phyloP scores from a whole-genome alignment of 2,113 vertebrate genomes.

The Notechis scutatus region DNA sequence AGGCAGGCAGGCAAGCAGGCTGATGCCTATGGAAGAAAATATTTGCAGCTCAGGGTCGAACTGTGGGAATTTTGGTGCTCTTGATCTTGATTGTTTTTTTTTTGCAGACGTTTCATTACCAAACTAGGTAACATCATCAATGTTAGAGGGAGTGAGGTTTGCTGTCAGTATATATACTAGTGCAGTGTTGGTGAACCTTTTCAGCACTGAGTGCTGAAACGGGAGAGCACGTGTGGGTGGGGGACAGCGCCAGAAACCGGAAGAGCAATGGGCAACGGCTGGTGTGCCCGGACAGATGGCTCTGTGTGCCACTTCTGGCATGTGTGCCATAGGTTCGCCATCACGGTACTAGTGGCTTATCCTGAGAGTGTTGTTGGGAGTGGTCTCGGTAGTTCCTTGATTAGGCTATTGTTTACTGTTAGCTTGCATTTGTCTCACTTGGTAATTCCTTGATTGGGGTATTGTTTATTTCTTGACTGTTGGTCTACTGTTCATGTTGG shows the following conservation, averaged over 20 bases:
- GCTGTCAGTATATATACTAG: not conserved
- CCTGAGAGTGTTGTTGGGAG: not conserved
- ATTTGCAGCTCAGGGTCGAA: not conserved
- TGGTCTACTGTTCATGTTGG: not conserved
- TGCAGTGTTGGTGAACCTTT: not conserved
- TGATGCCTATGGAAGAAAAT: not conserved
- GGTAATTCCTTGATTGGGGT: not conserved
- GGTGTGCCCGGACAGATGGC: no score
- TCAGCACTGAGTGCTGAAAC: no score
- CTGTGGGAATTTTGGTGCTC: not conserved
- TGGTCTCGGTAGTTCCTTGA: not conserved
- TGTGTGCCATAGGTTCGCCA: no score
- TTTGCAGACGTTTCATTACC: not conserved
- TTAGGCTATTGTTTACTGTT: no score
- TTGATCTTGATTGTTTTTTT: not conserved
- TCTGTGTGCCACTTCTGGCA: no score
- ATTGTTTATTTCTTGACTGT: not conserved
- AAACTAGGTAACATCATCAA: not conserved
- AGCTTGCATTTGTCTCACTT: no score
- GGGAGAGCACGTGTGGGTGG: no score
- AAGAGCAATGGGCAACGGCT: no score
- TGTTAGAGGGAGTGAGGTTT: not conserved
- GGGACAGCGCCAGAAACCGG: no score
- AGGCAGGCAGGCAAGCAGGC: not conserved
- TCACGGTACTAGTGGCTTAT: not conserved